phyloP scores from a whole-genome alignment of 2,888 invertebrate genomes.

The Eilema caniola region DNA sequence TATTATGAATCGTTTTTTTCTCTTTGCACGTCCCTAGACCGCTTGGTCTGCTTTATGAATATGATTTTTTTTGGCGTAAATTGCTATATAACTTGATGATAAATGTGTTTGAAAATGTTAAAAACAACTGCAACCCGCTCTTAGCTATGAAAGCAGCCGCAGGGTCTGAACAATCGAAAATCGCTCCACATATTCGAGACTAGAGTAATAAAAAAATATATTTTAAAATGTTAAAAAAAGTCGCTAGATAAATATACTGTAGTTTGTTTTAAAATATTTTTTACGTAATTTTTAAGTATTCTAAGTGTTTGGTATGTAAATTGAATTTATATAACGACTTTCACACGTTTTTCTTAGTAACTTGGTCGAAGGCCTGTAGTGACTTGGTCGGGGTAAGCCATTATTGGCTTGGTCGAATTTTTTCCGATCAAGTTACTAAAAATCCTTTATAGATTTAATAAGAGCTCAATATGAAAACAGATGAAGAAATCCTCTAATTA shows the following conservation, averaged over 20 bases:
- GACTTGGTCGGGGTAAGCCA: neutral
- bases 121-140: no score
- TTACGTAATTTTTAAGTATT: constrained; percentile 42
- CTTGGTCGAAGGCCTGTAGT: neutral
- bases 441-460: neutral
- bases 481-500: neutral
- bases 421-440: neutral
- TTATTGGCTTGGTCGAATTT: neutral
- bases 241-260: constrained; percentile 46
- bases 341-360: neutral
- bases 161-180: neutral
- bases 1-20: no score
- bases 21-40: no score
- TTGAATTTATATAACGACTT: constrained; percentile 13
- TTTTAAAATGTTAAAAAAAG: constrained; percentile 43
- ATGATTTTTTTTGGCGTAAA: no score
- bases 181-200: constrained; percentile 26
- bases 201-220: constrained; percentile 34
- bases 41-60: no score
- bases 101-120: no score
- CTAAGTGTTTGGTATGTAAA: constrained; percentile 31
- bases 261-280: constrained; percentile 44
- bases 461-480: neutral
- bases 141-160: no score
- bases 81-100: no score